Conservation (phyloP, 2,113 vertebrate genomes). For the Abramis brama region DNA sequence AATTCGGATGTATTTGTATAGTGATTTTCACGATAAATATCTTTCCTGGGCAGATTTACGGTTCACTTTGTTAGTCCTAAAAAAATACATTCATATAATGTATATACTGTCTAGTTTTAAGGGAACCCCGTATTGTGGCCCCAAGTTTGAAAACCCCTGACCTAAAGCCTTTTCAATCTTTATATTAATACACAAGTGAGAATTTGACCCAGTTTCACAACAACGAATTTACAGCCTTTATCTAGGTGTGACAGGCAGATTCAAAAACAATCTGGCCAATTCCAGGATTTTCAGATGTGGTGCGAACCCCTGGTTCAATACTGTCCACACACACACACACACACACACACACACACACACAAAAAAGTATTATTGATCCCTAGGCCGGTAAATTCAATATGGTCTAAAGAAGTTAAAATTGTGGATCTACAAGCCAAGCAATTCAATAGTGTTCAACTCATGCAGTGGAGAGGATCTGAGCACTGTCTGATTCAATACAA, state of each 20-base stretch:
- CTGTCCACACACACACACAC: conserved; percentile 75
- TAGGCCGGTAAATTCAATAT: conserved; percentile 80
- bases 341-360: conserved; percentile 76
- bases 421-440: conserved; percentile 80
- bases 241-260: conserved; percentile 69
- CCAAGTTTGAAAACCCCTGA: background rate
- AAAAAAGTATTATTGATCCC: conserved; percentile 81
- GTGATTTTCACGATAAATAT: too few relatives aligned
- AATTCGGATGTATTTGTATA: too few relatives aligned
- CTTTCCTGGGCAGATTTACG: too few relatives aligned
- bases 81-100: too few relatives aligned
- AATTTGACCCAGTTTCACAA: conserved; percentile 53
- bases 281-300: conserved; percentile 68
- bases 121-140: too few relatives aligned
- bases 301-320: conserved; percentile 76
- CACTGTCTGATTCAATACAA: conserved; percentile 80
- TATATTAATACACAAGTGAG: conserved; percentile 53
- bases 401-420: conserved; percentile 81
- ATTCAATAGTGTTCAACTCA: conserved; percentile 78
- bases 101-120: too few relatives aligned
- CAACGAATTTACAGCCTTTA: conserved; percentile 63
- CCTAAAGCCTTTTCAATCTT: conserved; percentile 56
- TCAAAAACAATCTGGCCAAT: conserved; percentile 72
- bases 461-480: conserved; percentile 76
- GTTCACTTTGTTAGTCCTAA: too few relatives aligned